A percentile compares a stretch with the other conserved stretches of the same genome.
phyloP scores from a whole-genome alignment of 2,888 invertebrate species.

The Lasioglossum zephyrum region DNA sequence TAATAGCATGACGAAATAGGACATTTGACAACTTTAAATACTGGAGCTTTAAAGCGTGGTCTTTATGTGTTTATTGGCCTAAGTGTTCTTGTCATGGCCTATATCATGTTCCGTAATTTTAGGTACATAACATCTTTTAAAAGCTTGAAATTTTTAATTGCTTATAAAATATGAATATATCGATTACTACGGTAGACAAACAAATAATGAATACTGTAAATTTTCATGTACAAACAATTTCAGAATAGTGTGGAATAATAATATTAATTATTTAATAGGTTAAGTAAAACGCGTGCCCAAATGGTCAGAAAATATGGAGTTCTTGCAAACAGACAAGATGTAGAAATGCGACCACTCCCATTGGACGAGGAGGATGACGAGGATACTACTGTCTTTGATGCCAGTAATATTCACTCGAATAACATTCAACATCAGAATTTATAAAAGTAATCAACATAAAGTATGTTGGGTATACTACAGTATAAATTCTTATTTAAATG shows the following conservation, averaged over 20 bases:
- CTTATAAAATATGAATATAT: background rate
- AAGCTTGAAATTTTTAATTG: background rate
- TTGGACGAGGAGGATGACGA: conserved; percentile 85
- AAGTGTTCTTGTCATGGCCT: conserved; percentile 80
- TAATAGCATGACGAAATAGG: conserved; percentile 57
- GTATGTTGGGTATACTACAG: conserved; percentile 18
- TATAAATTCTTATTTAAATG: conserved; percentile 28
- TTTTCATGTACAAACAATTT: background rate
- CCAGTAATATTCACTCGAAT: conserved; percentile 74
- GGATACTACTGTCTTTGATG: conserved; percentile 83
- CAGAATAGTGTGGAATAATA: background rate
- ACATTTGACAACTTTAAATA: conserved; percentile 72
- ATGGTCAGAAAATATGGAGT: conserved; percentile 84
- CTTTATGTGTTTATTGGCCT: conserved; percentile 83
- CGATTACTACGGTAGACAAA: background rate
- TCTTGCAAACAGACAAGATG: conserved; percentile 83
- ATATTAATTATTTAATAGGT: conserved; percentile 67
- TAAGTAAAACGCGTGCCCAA: conserved; percentile 81
- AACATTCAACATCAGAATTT: conserved; percentile 69
- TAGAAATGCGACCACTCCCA: conserved; percentile 84
- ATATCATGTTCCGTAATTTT: conserved; percentile 80
- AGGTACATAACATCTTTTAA: conserved; percentile 68
- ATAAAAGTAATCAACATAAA: conserved; percentile 46
- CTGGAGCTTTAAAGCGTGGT: conserved; percentile 81
- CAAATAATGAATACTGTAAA: background rate